Evolutionary conservation across 2,797 vertebrate species (phyloP), one percentile per base, ranked within the genome.

Genomic region (Sebastiscus tertius): DNA sequence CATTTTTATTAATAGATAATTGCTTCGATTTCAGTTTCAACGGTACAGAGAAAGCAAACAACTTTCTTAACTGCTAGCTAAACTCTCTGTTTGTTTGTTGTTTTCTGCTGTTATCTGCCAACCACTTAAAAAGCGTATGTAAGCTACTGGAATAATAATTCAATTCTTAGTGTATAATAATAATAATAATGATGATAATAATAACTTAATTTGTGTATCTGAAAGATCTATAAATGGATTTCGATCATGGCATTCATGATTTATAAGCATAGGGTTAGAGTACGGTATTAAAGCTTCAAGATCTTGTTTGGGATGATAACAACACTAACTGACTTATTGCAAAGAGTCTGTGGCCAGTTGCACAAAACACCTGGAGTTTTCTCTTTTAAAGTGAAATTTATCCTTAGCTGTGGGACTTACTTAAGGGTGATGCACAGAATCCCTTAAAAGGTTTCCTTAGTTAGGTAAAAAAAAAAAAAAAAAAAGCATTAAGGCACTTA

Each of bases 21-120:
- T 61, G 0, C 49, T 20, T 52, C 4, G 0, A 52, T 52, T 52
- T 52, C 8, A 52, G 49, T n/a, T 52, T 20, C 20, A 24, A 14
- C 8, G 2, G 4, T n/a, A 13, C 39, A 9, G 22, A 54, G 22
- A 74, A 20, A n/a, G 8, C 5, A 22, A 33, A 56, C 20, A 66
- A 16, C 11, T 29, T 20, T 10, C 8, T 56, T 5, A 26, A 24
- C 12, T 60, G 27, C 5, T 26, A 4, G 12, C 12, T 18, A 12
- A 61, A 61, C 11, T 65, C 14, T 64, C 20, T 36, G 1, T 3
- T 12, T 0, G 6, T n/a, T 52, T n/a, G n/a, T n/a, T 55, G 72
- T n/a, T 36, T 26, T 27, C 13, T 27, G 16, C 20, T 52, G 42
- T 49, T 0, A 29, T 31, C 70, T 39, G 55, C 33, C 22, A 20